These are phyloP conservation scores for Pemphredon lugubris DNA, from an alignment of 2,888 invertebrate genomes.

Conservation along the genomic window DNA sequence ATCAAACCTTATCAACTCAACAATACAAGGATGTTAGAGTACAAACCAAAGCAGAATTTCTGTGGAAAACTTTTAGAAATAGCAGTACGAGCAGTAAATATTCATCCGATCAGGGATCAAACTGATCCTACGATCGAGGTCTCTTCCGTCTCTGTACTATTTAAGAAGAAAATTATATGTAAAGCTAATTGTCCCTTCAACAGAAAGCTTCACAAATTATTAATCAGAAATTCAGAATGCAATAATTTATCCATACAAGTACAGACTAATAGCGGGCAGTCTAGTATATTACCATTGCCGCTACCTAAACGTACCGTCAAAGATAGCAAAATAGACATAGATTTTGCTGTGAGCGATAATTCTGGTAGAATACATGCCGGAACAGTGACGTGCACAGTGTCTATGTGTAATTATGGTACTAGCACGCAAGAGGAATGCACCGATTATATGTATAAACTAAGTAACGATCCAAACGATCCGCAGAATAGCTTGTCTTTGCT, in stretches of 20 bases:
- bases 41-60: constrained; percentile 48
- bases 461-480: constrained; percentile 76
- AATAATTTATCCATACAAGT: constrained; percentile 71
- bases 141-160: constrained; percentile 69
- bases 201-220: constrained; percentile 74
- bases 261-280: constrained; percentile 60
- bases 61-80: constrained; percentile 74
- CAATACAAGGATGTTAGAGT: constrained; percentile 54
- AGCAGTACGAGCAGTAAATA: constrained; percentile 72
- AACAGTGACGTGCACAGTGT: constrained; percentile 70
- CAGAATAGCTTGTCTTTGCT: constrained; percentile 62
- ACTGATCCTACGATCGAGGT: constrained; percentile 62
- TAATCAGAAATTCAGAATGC: constrained; percentile 69
- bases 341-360: constrained; percentile 72
- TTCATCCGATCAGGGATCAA: constrained; percentile 53
- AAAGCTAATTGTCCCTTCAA: constrained; percentile 73
- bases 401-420: constrained; percentile 57
- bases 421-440: constrained; percentile 41
- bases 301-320: constrained; percentile 71
- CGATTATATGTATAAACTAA: constrained; percentile 57
- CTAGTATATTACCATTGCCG: constrained; percentile 72
- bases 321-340: constrained; percentile 70
- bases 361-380: constrained; percentile 70
- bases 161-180: constrained; percentile 72
- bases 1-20: constrained; percentile 69